Evolutionary conservation across 2,113 vertebrate genomes (phyloP), one percentile per base, ranked within the genome.

Genomic region (Indicator indicator): DNA sequence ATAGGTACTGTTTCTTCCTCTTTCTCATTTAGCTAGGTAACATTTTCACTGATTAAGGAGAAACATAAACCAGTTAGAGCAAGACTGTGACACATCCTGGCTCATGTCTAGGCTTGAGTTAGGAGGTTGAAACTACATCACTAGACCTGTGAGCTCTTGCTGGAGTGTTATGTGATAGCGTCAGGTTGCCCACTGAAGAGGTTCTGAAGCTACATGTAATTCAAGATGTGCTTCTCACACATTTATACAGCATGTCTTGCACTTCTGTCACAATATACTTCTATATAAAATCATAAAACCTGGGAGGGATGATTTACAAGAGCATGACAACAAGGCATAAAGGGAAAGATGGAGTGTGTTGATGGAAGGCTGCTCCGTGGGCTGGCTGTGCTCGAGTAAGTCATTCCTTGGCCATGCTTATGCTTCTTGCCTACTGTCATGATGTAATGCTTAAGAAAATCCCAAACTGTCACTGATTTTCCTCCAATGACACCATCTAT

Each of bases 1-100:
- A 46, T 81, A 95, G 76, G 94, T 95, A 95, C 90, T 75, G 94
- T 75, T 90, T 90, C 85, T 95, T 90, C 90, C 62, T 90, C 85
- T 24, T 9, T 75, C 70, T 83, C 74, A 33, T 93, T 94, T 93
- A 91, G 67, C 86, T 91, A 95, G 83, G 91, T 94, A 94, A 70
- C 70, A 36, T 77, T 95, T 97, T 62, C 91, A 65, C 79, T 77
- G 58, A 65, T 91, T 62, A 91, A 79, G 73, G 60, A 86, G 54
- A 78, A 95, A 86, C 62, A 74, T 46, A 88, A 72, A 72, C 44
- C 64, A 75, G 62, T 52, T 17, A 63, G 20, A 74, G 85, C 56
- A 69, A 81, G 83, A 54, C 69, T 44, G 38, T 80, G 91, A 78
- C 90, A 83, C 52, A 71, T 89, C 40, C 70, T 79, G 62, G 55